Evolutionary conservation across 2,797 vertebrate genomes (phyloP).

Genomic region (Pteronotus mesoamericanus): DNA sequence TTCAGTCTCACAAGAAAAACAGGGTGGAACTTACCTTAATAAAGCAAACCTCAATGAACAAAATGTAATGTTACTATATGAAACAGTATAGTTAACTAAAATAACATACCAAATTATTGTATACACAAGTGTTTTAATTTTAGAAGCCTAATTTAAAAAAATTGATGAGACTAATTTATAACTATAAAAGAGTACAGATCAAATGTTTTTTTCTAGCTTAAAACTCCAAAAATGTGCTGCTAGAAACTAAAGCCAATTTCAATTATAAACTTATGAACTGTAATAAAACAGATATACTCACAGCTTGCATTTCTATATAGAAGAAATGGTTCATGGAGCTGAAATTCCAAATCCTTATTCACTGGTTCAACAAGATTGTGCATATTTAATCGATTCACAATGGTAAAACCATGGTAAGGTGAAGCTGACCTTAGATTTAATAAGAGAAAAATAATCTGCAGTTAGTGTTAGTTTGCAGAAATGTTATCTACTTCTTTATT

Average conservation of each 20-base stretch:
- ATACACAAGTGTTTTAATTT: not conserved
- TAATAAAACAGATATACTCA: conserved; percentile 83
- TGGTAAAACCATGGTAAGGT: conserved; percentile 96
- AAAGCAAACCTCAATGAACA: conserved; percentile 8
- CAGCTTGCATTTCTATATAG: conserved; percentile 96
- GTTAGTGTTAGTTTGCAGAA: conserved; percentile 35
- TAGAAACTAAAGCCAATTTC: not conserved
- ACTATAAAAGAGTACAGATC: not conserved
- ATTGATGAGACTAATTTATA: not conserved
- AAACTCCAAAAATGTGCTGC: conserved; percentile 11
- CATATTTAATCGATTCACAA: conserved; percentile 96
- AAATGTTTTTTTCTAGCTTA: conserved; percentile 10
- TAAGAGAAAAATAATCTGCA: conserved; percentile 31
- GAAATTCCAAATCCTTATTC: conserved; percentile 98
- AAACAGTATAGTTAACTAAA: conserved; percentile 7
- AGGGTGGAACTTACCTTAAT: conserved; percentile 15
- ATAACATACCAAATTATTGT: not conserved
- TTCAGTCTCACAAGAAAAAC: conserved; percentile 8
- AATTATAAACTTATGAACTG: not conserved
- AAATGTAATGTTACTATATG: not conserved
- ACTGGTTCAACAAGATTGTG: conserved; percentile 97
- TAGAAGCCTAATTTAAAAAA: conserved; percentile 34
- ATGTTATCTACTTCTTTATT: not conserved
- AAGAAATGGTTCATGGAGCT: conserved; percentile 97
- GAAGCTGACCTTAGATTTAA: conserved; percentile 90